These are phyloP conservation scores for Xyrichtys novacula DNA, from an alignment of 2,797 vertebrate genomes.

Conservation along the genomic window DNA sequence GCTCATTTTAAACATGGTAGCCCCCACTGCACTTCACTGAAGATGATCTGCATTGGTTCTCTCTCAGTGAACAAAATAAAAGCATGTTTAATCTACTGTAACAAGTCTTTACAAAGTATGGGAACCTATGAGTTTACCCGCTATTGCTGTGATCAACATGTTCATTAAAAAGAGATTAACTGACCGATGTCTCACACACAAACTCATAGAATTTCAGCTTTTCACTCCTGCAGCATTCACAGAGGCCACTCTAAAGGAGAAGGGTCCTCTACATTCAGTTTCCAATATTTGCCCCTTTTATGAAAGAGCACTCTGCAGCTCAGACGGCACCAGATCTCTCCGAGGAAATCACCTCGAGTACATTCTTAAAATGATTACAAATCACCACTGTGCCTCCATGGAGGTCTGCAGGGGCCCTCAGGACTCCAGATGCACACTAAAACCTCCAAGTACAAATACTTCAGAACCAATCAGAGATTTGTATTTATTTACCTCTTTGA, in stretches of 20 bases:
- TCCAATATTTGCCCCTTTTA: slow-evolving; percentile 69
- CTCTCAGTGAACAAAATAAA: slow-evolving; percentile 25
- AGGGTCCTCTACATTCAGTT: slow-evolving; percentile 71
- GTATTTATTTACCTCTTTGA: neutral
- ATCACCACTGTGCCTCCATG: slow-evolving; percentile 53
- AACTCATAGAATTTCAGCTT: slow-evolving; percentile 58
- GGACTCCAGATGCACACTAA: slow-evolving; percentile 12
- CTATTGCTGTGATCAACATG: slow-evolving; percentile 57
- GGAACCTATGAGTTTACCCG: slow-evolving; percentile 61
- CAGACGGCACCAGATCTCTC: slow-evolving; percentile 50
- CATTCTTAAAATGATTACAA: slow-evolving; percentile 79
- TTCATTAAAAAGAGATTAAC: slow-evolving; percentile 88
- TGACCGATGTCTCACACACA: slow-evolving; percentile 30
- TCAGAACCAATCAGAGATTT: slow-evolving; percentile 12
- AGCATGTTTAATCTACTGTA: slow-evolving; percentile 56
- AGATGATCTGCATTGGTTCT: slow-evolving; percentile 19
- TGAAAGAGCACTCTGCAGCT: slow-evolving; percentile 61
- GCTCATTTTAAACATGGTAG: slow-evolving; percentile 4
- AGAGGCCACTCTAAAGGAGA: slow-evolving; percentile 43
- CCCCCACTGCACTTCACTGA: neutral
- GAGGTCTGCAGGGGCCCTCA: slow-evolving; percentile 6
- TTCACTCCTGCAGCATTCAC: slow-evolving; percentile 69
- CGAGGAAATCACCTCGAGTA: slow-evolving; percentile 70
- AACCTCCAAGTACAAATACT: slow-evolving; percentile 11
- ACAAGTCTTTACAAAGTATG: slow-evolving; percentile 43